Percentiles rank a stretch among this genome's conserved stretches.
phyloP scores from a whole-genome alignment of 1,140 invertebrate species.

The Drosophila jambulina region DNA sequence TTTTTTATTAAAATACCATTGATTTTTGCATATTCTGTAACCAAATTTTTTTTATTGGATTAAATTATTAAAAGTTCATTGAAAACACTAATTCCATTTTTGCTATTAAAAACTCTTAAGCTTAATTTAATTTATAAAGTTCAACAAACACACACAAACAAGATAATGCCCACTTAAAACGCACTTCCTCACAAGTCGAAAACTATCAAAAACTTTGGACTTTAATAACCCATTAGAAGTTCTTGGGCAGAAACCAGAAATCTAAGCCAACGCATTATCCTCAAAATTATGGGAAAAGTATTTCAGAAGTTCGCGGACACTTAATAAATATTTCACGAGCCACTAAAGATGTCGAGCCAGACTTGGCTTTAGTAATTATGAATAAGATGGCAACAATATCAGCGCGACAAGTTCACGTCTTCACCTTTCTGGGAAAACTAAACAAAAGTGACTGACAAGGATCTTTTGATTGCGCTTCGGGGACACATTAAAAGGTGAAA shows the following conservation, averaged over 20 bases:
- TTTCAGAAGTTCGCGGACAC: slow-evolving; percentile 21
- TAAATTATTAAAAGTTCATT: no score
- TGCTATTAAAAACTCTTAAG: slow-evolving; percentile 5
- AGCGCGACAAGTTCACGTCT: slow-evolving; percentile 19
- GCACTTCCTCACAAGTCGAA: slow-evolving; percentile 1
- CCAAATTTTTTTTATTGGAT: no score
- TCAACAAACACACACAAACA: not conserved
- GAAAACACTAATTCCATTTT: not conserved
- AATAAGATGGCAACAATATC: slow-evolving; percentile 21
- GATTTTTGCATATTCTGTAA: no score
- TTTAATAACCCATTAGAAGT: slow-evolving; percentile 39
- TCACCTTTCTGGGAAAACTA: slow-evolving; percentile 5
- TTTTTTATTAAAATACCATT: no score
- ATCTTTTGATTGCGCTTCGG: slow-evolving; percentile 72
- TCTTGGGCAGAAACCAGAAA: slow-evolving; percentile 10
- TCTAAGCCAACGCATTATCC: slow-evolving; percentile 9
- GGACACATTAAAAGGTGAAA: slow-evolving; percentile 80
- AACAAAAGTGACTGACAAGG: slow-evolving; percentile 61
- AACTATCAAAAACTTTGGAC: slow-evolving; percentile 39
- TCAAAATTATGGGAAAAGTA: slow-evolving; percentile 40
- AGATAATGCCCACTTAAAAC: slow-evolving; percentile 17
- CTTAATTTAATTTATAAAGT: slow-evolving; percentile 17
- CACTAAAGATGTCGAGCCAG: slow-evolving; percentile 63
- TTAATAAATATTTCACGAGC: slow-evolving; percentile 66
- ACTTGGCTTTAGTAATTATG: slow-evolving; percentile 76